Evolutionary conservation across 1,140 invertebrate genomes (phyloP), one percentile per base, ranked within the genome.

Genomic region (Caerostris darwini): DNA sequence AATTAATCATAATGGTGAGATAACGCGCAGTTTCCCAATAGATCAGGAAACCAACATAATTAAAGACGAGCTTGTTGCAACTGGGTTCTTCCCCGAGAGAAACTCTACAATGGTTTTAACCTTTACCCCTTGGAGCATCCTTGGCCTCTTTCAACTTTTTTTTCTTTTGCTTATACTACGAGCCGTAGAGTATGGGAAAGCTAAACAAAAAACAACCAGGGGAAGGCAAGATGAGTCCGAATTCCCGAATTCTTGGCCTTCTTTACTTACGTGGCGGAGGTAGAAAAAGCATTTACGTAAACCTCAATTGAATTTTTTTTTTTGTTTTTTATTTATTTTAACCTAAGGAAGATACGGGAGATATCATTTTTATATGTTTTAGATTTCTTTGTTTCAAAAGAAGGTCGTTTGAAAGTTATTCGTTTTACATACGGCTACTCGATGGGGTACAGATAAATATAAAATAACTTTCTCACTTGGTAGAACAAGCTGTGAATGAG

Each of bases 111-210:
- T 93, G 54, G 92, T 87, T 86, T 71, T 87, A 56, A 93, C 92
- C 92, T 93, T 93, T 93, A 85, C 57, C 83, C 82, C 61, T 17
- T 14, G 53, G 82, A 93, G 5, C 61, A 93, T 93, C 92, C 92
- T 93, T 93, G 92, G 92, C 92, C 92, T 93, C 82, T 69, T 92
- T 91, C 59, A 85, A 77, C 71, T 77, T 77, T 34, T 34, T 34
- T 34, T 2, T 34, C 2, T 34, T 34, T 53, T 58, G 17, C 92
- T 92, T 67, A n/a, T 8, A 17, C 54, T 10, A 10, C 34, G 34
- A 12, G 54, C 34, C 14, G 17, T 7, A 56, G 59, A 64, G 59
- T 19, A 64, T 64, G 86, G 86, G 59, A 88, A 88, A 64, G 59
- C 59, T 53, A 4, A 88, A 64, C 59, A 86, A 83, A 56, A 57